These are phyloP conservation scores for Dasysyrphus albostriatus DNA, from an alignment of 2,888 invertebrate genomes.

Conservation along the genomic window DNA sequence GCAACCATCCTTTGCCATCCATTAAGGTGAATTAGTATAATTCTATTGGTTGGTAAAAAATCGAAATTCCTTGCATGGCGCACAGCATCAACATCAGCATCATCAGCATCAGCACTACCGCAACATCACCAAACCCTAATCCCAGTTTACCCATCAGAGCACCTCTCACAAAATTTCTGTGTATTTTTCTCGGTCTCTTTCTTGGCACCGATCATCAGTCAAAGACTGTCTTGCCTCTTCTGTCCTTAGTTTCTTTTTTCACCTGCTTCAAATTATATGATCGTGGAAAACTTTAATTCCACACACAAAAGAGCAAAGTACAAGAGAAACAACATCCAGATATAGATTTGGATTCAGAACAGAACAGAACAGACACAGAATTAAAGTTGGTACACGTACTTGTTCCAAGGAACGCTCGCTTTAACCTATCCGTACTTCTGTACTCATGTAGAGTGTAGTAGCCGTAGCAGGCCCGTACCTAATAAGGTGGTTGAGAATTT, in stretches of 20 bases:
- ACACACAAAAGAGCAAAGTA: slow-evolving; percentile 46
- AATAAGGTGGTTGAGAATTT: not conserved
- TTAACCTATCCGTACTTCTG: slow-evolving; percentile 9
- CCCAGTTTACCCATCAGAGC: slow-evolving; percentile 5
- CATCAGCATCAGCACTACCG: slow-evolving; percentile 5
- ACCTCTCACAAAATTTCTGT: slow-evolving; percentile 26
- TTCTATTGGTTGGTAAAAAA: slow-evolving; percentile 73
- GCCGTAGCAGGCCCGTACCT: not conserved
- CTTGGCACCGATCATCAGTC: slow-evolving; percentile 8
- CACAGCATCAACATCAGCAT: not conserved
- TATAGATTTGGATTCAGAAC: slow-evolving; percentile 32
- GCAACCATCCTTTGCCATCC: slow-evolving; percentile 74
- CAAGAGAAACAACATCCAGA: slow-evolving; percentile 59
- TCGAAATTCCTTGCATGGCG: slow-evolving; percentile 66
- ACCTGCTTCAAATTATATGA: slow-evolving; percentile 63
- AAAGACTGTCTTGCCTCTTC: slow-evolving; percentile 33
- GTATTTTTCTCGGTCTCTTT: slow-evolving; percentile 19
- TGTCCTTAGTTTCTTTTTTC: slow-evolving; percentile 50
- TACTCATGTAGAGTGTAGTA: not conserved
- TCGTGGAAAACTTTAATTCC: slow-evolving; percentile 47
- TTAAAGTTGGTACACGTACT: slow-evolving; percentile 14
- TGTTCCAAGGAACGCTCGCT: slow-evolving; percentile 10
- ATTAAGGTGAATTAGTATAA: slow-evolving; percentile 75
- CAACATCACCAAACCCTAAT: not conserved
- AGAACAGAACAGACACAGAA: slow-evolving; percentile 31